phyloP scores from a whole-genome alignment of 2,797 vertebrate species.

The Lithobates pipiens region DNA sequence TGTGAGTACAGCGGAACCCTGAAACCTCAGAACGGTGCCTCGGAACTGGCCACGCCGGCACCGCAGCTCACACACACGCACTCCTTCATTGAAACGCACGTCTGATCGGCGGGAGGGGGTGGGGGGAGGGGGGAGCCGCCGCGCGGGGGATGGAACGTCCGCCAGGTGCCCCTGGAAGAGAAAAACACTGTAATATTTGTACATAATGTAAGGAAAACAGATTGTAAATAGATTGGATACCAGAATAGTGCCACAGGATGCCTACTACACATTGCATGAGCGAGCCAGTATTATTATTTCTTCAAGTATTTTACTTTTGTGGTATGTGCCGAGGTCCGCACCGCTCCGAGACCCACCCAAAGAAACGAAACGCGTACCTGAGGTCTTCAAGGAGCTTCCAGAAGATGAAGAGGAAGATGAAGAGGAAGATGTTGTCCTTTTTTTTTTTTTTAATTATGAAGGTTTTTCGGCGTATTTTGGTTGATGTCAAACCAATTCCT shows the following conservation, averaged over 20 bases:
- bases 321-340: constrained; percentile 70
- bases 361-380: constrained; percentile 65
- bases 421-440: neutral
- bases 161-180: constrained; percentile 64
- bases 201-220: constrained; percentile 78
- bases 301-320: constrained; percentile 64
- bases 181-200: constrained; percentile 84
- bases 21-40: constrained; percentile 81
- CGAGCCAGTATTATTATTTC: constrained; percentile 79
- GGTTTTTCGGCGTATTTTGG: neutral
- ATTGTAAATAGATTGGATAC: constrained; percentile 87
- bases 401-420: neutral
- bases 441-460: neutral
- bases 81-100: constrained; percentile 90
- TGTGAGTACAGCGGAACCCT: constrained; percentile 83
- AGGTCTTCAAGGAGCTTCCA: neutral
- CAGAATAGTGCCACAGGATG: constrained; percentile 87
- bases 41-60: constrained; percentile 79
- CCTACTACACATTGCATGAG: constrained; percentile 90
- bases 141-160: neutral
- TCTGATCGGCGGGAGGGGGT: no score
- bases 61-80: constrained; percentile 87
- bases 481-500: neutral
- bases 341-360: constrained; percentile 76
- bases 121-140: constrained; percentile 13